Evolutionary conservation across 2,888 invertebrate genomes (phyloP), one percentile per base, ranked within the genome.

Genomic region (Drosophila rubida): DNA sequence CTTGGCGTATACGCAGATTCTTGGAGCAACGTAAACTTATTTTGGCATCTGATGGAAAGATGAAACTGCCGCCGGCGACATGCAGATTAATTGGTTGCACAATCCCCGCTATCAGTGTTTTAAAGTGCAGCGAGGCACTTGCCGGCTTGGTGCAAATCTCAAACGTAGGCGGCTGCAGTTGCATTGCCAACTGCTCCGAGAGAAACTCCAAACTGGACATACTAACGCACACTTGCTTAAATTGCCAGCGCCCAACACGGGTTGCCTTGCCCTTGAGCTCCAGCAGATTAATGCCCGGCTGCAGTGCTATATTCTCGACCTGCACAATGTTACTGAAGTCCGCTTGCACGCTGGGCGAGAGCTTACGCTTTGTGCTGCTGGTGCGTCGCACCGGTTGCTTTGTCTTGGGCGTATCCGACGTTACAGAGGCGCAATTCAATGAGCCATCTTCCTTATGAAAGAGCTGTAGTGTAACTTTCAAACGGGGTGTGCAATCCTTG

Each of bases 401-500:
- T 1, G 93, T 92, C 90, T 95, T 95, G 0, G 93, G 93, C 80
- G 94, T 94, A 70, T 94, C 94, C 78, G 95, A 95, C 25, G 95
- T 94, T 2, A 97, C 95, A 2, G 95, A 95, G 0, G 95, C 96
- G 75, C 95, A 94, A 50, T 95, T 95, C 5, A 97, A 92, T 23
- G 95, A 95, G 86, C 95, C 96, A 90, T 97, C 97, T 90, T 97
- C 96, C 90, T 96, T 96, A 89, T 95, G 95, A 86, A 96, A 95
- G 32, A 96, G 91, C 89, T 95, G 95, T 42, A 95, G 94, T 41
- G 94, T 94, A 57, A 96, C 95, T 59, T 94, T 93, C 1, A 90
- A 54, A 1, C 87, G 87, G 2, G 88, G 76, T 1, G 46, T 41
- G 8, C 61, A 61, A 27, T 87, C 86, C 51, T 78, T 88, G 14